A percentile compares a stretch with the other conserved stretches of the same genome.
Conservation (phyloP, 2,113 vertebrate genomes). For the Chionomys nivalis region DNA sequence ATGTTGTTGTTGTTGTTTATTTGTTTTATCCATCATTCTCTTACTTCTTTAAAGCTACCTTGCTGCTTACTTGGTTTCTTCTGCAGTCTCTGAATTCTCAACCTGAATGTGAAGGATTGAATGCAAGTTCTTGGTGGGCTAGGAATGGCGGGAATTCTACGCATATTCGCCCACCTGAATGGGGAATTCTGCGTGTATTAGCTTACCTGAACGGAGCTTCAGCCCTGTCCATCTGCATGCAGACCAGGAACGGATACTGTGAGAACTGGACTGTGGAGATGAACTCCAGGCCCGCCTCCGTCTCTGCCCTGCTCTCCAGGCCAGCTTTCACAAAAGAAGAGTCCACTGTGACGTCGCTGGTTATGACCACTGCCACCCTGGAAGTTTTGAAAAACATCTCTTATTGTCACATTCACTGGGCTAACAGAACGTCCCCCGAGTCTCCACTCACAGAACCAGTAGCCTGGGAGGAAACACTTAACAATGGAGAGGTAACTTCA, state of each 20-base stretch:
- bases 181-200: neutral
- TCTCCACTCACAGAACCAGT: neutral
- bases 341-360: constrained; percentile 92
- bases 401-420: neutral
- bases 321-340: constrained; percentile 92
- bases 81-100: neutral
- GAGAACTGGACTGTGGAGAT: constrained; percentile 98
- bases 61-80: neutral
- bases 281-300: constrained; percentile 92
- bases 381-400: constrained; percentile 1
- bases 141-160: neutral
- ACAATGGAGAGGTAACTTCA: neutral
- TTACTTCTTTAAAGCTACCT: constrained; percentile 6
- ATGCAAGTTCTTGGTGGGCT: neutral
- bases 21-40: constrained; percentile 3
- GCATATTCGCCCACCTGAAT: constrained; percentile 87
- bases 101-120: neutral
- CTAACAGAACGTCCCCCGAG: neutral
- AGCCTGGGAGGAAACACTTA: neutral
- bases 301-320: constrained; percentile 91
- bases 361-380: constrained; percentile 90
- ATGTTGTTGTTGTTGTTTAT: neutral
- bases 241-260: constrained; percentile 97
- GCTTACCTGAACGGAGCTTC: constrained; percentile 92
- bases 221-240: constrained; percentile 96